Conservation (phyloP, 1,140 invertebrate genomes). For the Lasioglossum albipes region DNA sequence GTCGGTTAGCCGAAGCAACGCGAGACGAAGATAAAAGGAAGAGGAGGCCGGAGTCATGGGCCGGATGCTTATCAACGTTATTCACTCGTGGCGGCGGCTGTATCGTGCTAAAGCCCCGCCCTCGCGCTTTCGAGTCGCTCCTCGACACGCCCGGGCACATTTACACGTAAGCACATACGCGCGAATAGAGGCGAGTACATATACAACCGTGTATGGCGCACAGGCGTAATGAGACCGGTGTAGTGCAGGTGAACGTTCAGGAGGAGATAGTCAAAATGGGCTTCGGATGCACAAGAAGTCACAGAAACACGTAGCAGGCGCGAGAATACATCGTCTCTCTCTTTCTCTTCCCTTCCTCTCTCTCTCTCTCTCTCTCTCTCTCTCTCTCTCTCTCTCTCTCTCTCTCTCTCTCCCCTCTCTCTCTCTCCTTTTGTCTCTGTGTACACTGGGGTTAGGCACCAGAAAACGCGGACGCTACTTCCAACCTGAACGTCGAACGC, state of each 20-base stretch:
- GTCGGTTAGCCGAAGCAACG: neutral
- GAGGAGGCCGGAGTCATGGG: slow-evolving; percentile 5
- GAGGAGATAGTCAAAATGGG: slow-evolving; percentile 57
- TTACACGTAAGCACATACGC: neutral
- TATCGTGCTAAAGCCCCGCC: slow-evolving; percentile 28
- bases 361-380: neutral
- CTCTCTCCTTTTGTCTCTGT: neutral
- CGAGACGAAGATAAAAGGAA: slow-evolving; percentile 21
- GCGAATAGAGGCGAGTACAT: neutral
- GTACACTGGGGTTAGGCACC: neutral
- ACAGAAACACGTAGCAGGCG: slow-evolving; percentile 33
- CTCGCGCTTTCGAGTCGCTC: slow-evolving; percentile 33
- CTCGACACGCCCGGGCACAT: neutral
- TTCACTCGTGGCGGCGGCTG: slow-evolving; percentile 45
- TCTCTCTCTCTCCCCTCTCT: neutral
- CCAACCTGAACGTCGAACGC: neutral
- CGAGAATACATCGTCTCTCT: slow-evolving; percentile 7
- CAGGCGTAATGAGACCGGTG: slow-evolving; percentile 45
- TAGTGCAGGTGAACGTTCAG: slow-evolving; percentile 38
- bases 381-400: too few species aligned
- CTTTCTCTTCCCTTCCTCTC: too few species aligned
- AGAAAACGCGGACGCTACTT: neutral
- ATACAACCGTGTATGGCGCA: neutral
- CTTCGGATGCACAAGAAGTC: slow-evolving; percentile 43
- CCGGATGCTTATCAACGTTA: slow-evolving; percentile 62